Evolutionary conservation across 2,888 invertebrate genomes (phyloP).

Genomic region (Melinopterus prodromus): DNA sequence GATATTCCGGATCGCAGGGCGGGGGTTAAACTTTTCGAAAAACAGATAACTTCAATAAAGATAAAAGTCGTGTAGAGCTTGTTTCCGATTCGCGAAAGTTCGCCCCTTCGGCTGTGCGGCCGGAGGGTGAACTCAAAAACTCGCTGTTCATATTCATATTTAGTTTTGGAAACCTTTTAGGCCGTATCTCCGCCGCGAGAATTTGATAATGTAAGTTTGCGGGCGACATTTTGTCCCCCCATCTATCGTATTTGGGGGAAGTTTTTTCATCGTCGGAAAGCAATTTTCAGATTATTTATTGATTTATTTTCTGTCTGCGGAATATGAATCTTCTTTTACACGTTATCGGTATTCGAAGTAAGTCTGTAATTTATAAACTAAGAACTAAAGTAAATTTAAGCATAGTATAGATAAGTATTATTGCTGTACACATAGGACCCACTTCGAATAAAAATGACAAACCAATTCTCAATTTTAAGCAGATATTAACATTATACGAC

Average conservation of each 20-base stretch:
- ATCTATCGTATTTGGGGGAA: background rate
- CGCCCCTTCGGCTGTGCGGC: background rate
- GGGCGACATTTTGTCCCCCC: slow-evolving; percentile 18
- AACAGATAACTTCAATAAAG: slow-evolving; percentile 4
- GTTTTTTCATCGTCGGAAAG: background rate
- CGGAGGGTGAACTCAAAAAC: background rate
- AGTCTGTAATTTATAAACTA: too few relatives aligned
- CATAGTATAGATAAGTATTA: too few relatives aligned
- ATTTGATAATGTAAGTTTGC: slow-evolving; percentile 25
- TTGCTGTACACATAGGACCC: too few relatives aligned
- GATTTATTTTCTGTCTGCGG: background rate
- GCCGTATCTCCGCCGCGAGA: slow-evolving; percentile 22
- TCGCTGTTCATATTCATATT: slow-evolving; percentile 23
- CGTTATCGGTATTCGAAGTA: too few relatives aligned
- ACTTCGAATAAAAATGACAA: too few relatives aligned
- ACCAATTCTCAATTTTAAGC: too few relatives aligned
- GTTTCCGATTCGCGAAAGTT: background rate
- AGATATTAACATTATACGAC: too few relatives aligned
- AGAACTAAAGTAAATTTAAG: too few relatives aligned
- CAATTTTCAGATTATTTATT: background rate
- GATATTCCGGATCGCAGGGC: background rate
- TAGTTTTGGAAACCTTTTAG: slow-evolving; percentile 24
- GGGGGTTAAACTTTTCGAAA: background rate
- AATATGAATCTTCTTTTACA: background rate
- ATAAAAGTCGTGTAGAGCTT: background rate